A percentile compares a stretch with the other conserved stretches of the same genome.
Evolutionary conservation across 2,113 vertebrate species (phyloP).

Genomic region (Caracal caracal): DNA sequence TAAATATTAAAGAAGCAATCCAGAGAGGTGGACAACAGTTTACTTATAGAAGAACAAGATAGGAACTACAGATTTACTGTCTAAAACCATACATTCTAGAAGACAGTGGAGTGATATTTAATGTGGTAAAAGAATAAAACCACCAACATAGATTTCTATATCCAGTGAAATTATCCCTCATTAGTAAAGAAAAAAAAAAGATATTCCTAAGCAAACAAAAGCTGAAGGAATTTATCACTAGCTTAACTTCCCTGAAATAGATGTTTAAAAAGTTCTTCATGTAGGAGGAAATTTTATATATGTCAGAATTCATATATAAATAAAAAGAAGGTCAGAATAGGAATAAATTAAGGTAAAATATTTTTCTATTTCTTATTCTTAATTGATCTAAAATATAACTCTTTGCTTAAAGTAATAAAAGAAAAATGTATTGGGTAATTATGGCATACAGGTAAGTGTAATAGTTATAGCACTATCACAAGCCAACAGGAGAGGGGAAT

Average conservation of each 20-base stretch:
- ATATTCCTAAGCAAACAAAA: neutral
- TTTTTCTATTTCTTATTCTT: neutral
- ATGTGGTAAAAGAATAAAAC: neutral
- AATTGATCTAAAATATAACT: neutral
- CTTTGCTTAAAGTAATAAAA: neutral
- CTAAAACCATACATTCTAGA: neutral
- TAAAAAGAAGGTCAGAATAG: neutral
- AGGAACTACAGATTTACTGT: neutral
- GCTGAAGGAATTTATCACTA: neutral
- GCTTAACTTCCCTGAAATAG: neutral
- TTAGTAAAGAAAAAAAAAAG: neutral
- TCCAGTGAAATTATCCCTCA: neutral
- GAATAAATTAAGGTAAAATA: neutral
- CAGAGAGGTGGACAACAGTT: neutral
- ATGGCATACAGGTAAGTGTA: neutral
- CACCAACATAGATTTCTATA: neutral
- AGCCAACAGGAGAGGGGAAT: neutral
- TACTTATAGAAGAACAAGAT: neutral
- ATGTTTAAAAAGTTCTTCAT: neutral
- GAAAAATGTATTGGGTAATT: neutral
- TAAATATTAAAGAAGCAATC: neutral
- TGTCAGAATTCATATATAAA: neutral
- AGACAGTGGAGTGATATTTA: neutral
- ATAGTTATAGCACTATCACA: neutral
- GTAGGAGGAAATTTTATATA: neutral